Percentiles rank a stretch among this genome's conserved stretches.
These are phyloP conservation scores for Corythucha ciliata DNA, from an alignment of 2,888 invertebrate genomes.

Conservation along the genomic window DNA sequence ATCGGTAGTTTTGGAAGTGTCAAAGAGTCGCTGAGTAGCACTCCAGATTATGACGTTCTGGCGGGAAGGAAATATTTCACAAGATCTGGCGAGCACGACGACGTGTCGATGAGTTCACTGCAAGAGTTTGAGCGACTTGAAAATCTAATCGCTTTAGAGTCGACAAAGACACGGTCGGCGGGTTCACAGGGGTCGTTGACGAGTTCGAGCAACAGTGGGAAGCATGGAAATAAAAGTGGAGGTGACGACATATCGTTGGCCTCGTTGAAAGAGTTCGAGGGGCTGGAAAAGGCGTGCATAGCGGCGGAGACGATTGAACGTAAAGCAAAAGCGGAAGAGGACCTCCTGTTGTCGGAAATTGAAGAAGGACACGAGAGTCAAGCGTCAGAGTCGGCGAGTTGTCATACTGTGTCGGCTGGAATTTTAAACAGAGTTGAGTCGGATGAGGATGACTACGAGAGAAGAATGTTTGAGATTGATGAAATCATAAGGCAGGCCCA, in stretches of 20 bases:
- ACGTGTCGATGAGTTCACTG: constrained; percentile 81
- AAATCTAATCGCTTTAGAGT: constrained; percentile 70
- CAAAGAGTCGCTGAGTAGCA: constrained; percentile 81
- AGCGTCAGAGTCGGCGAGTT: constrained; percentile 50
- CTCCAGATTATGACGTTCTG: constrained; percentile 82
- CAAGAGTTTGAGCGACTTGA: constrained; percentile 92
- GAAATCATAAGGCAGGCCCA: constrained; percentile 59
- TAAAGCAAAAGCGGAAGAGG: constrained; percentile 78
- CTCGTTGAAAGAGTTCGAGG: constrained; percentile 87
- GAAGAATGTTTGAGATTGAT: constrained; percentile 57
- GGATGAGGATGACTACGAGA: constrained; percentile 54
- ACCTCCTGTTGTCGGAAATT: constrained; percentile 55
- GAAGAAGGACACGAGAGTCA: constrained; percentile 51
- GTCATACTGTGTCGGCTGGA: constrained; percentile 50
- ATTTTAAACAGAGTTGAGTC: constrained; percentile 50
- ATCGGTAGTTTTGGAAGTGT: constrained; percentile 67
- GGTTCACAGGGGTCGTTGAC: constrained; percentile 78
- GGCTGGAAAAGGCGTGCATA: constrained; percentile 75
- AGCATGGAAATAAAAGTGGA: constrained; percentile 48
- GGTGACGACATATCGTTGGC: constrained; percentile 79
- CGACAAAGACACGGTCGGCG: constrained; percentile 51
- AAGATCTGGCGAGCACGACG: constrained; percentile 77
- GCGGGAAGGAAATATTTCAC: constrained; percentile 74
- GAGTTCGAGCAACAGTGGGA: constrained; percentile 47
- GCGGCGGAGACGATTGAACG: constrained; percentile 75